Conservation (phyloP, 2,113 vertebrate species). For the Felis chaus region DNA sequence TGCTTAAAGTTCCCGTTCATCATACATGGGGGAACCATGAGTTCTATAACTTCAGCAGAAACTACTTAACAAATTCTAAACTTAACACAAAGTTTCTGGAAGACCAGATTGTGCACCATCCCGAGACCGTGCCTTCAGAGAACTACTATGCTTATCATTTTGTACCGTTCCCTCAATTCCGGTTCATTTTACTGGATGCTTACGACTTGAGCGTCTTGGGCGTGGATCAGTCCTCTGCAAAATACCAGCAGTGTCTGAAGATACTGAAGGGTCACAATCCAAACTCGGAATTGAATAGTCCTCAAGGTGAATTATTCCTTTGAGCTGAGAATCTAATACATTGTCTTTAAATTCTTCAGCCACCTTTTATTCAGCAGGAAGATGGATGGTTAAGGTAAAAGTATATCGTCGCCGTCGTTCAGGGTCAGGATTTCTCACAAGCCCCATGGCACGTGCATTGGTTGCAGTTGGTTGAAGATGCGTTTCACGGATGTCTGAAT, state of each 20-base stretch:
- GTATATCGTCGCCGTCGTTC: constrained; percentile 53
- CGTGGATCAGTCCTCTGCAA: constrained; percentile 82
- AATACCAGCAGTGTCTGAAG: constrained; percentile 84
- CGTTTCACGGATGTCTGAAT: background rate
- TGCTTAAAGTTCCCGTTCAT: constrained; percentile 85
- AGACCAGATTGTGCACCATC: background rate
- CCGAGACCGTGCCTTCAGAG: constrained; percentile 33
- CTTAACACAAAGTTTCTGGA: constrained; percentile 85
- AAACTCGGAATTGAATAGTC: constrained; percentile 92
- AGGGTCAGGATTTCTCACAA: constrained; percentile 61
- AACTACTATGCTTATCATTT: constrained; percentile 92
- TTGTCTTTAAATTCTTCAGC: constrained; percentile 80
- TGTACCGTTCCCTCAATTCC: constrained; percentile 87
- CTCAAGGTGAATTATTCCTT: constrained; percentile 88
- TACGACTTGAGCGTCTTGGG: constrained; percentile 94
- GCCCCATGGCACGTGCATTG: background rate
- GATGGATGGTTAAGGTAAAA: constrained; percentile 77
- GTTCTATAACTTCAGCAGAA: constrained; percentile 94
- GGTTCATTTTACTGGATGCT: constrained; percentile 91
- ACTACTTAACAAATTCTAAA: constrained; percentile 81
- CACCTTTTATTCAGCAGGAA: constrained; percentile 79
- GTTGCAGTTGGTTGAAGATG: background rate
- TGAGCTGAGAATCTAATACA: constrained; percentile 75
- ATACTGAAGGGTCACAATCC: constrained; percentile 89
- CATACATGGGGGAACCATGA: constrained; percentile 98